phyloP scores from a whole-genome alignment of 2,113 vertebrate genomes.

The Gopherus flavomarginatus region DNA sequence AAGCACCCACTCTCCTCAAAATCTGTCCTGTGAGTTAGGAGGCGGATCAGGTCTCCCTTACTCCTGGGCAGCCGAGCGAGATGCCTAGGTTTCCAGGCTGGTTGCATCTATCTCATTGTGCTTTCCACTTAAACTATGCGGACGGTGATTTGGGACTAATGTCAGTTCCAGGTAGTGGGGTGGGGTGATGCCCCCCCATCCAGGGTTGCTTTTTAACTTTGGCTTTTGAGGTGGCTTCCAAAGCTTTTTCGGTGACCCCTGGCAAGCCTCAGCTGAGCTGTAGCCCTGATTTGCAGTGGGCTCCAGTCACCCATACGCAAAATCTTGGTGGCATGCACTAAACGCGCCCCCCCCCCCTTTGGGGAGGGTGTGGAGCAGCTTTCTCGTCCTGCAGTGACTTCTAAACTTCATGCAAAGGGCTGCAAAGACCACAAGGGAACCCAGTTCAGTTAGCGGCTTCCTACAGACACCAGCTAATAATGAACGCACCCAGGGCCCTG shows the following conservation, averaged over 20 bases:
- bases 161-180: fast-evolving
- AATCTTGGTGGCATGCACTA: not conserved
- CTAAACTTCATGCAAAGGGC: not conserved
- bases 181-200: too few relatives aligned
- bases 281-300: not conserved
- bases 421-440: not conserved
- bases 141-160: not conserved
- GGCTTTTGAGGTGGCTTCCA: not conserved
- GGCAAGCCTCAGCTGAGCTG: not conserved
- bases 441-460: not conserved
- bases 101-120: not conserved
- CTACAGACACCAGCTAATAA: conserved; percentile 23
- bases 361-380: not conserved
- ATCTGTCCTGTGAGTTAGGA: not conserved
- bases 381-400: not conserved
- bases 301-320: not conserved
- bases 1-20: too few relatives aligned
- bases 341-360: not conserved
- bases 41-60: too few relatives aligned
- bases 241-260: not conserved
- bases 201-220: not conserved
- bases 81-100: not conserved
- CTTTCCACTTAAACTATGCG: too few relatives aligned
- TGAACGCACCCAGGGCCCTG: not conserved
- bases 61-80: not conserved